Percentiles rank a stretch among this genome's conserved stretches.
phyloP scores from a whole-genome alignment of 2,797 vertebrate genomes.

The Myotis vivesi region DNA sequence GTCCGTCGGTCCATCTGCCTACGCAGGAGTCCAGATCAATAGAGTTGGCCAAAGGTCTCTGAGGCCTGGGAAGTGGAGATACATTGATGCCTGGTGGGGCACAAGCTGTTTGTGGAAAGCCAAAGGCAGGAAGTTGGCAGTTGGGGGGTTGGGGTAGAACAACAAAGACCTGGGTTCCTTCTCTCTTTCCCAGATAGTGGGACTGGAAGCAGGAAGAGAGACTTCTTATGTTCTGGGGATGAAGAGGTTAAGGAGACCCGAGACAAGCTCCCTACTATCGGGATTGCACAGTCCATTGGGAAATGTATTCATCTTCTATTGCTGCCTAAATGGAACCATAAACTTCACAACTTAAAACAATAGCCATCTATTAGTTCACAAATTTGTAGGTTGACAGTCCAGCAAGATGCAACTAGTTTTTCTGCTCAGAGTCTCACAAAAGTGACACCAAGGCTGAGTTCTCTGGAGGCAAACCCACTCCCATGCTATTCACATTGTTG shows the following conservation, averaged over 20 bases:
- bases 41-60: slow-evolving; percentile 60
- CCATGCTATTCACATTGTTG: not conserved
- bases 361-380: not conserved
- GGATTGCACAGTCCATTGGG: not conserved
- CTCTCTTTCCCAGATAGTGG: not conserved
- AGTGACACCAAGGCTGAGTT: not conserved
- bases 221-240: not conserved
- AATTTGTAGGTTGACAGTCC: not conserved
- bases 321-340: not conserved
- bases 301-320: not conserved
- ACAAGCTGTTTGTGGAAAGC: not conserved
- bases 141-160: not conserved
- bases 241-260: not conserved
- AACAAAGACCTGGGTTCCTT: not conserved
- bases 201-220: not conserved
- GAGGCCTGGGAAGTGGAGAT: not conserved
- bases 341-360: not conserved
- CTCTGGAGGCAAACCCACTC: not conserved
- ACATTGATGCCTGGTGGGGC: not conserved
- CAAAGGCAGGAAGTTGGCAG: not conserved
- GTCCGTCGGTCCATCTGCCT: not conserved
- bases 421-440: slow-evolving; percentile 1
- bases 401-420: not conserved
- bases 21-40: slow-evolving; percentile 60
- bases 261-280: not conserved